Base-by-base conservation (phyloP, 2,888 invertebrate species). In the Leucophenga montana region DNA sequence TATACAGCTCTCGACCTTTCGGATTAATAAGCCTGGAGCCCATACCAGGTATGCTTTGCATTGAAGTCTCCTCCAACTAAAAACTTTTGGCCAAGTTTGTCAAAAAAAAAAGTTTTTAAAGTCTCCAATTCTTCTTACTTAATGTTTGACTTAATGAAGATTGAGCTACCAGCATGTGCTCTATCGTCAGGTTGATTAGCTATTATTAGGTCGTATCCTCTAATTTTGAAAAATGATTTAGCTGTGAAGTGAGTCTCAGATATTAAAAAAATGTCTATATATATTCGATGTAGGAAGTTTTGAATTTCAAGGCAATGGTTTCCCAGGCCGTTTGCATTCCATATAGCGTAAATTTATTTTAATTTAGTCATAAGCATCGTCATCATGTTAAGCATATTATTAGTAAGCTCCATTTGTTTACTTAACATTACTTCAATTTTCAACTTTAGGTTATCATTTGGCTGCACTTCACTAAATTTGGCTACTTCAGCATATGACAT, bases 311-410 rank as follows among this genome's bases (percentile, higher is more conserved):
- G n/a, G 18, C 14, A 18, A 62, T 70, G 70, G 22, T 66, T 66
- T 50, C 53, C 61, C 39, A 70, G 67, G 44, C 67, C 62, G 20
- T 66, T 67, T 50, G 67, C 70, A 62, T 70, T 67, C 27, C 64
- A 67, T 67, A 69, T 66, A 44, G 54, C 57, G 62, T 13, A 72
- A 57, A 64, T 27, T 66, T 69, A 67, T 22, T 72, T 67, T 68
- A 64, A 39, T 13, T 66, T 68, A 18, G 59, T 68, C 13, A 68
- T 48, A 3, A 72, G 65, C 39, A 48, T 44, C 61, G 68, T 62
- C 31, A 70, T 57, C 46, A 70, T 68, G 18, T 68, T 57, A 9
- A 64, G 50, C 56, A 72, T 27, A 50, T 66, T 70, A 39, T 46
- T 64, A 2, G 50, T 68, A 16, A 64, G 72, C 13, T 70, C 22